phyloP scores from a whole-genome alignment of 2,113 vertebrate species.

The Laticauda laticaudata region DNA sequence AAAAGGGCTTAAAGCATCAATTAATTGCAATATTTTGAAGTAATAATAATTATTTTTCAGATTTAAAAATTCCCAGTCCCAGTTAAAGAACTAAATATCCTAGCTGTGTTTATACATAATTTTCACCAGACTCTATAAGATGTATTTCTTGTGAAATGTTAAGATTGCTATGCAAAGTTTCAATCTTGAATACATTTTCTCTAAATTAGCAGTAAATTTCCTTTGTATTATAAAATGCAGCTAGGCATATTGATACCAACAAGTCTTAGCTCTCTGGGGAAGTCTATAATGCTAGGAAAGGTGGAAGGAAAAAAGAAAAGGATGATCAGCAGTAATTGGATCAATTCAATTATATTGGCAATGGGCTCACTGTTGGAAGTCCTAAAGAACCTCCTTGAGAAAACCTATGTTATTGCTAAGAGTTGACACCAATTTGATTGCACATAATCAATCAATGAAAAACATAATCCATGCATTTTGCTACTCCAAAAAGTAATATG shows the following conservation, averaged over 20 bases:
- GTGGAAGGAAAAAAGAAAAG: not conserved
- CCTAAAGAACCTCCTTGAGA: not conserved
- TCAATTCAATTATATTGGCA: not conserved
- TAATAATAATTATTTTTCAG: not conserved
- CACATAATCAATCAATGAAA: not conserved
- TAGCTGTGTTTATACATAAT: not conserved
- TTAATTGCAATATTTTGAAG: not conserved
- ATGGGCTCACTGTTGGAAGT: not conserved
- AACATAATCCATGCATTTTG: not conserved
- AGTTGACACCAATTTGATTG: not conserved
- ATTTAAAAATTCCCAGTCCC: not conserved
- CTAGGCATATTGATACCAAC: not conserved
- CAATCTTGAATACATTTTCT: not conserved
- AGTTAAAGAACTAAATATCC: not conserved
- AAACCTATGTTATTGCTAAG: not conserved
- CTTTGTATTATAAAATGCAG: not conserved
- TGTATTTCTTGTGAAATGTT: not conserved
- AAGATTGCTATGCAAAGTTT: not conserved
- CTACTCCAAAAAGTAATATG: not conserved
- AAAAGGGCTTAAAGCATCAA: not conserved
- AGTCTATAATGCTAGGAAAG: not conserved
- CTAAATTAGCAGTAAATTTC: not conserved
- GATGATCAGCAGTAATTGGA: not conserved
- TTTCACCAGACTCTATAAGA: not conserved
- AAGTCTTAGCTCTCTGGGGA: not conserved